Evolutionary conservation across 1,140 invertebrate species (phyloP), one percentile per base, ranked within the genome.

Genomic region (Potamilus streckersoni): DNA sequence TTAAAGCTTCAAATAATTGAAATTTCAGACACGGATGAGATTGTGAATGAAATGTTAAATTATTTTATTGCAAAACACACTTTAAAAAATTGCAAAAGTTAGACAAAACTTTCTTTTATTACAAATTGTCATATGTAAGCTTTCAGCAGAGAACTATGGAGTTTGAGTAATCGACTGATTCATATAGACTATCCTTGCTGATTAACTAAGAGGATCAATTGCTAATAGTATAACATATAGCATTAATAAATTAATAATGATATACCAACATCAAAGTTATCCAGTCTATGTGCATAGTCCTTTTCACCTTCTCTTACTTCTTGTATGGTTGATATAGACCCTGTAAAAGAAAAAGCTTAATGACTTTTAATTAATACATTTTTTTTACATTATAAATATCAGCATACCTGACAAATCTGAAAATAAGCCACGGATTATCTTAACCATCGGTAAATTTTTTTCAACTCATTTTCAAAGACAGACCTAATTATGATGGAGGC

Each of bases 271-370:
- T 87, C 82, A 74, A 84, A 80, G 20, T 78, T 77, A 61, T 86
- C 82, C 19, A 85, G 75, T 49, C 82, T 80, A 74, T 87, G 86
- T 6, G 86, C 83, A 72, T 83, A 86, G 57, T 86, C 83, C 69
- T 87, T 86, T 61, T 86, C 85, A 71, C 86, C 86, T 75, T 85
- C 85, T 69, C 86, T 69, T 3, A 87, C 80, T 73, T 87, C 86
- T 71, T 79, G 76, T 20, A 87, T 84, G 27, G 82, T 82, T n/a
- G 82, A 84, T 49, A 87, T 75, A 19, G 73, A 65, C 79, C 86
- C 86, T 87, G 73, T 56, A 74, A 80, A 59, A 67, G 56, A 73
- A 17, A 77, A 49, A 6, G 6, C 38, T 49, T 49, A 11, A 49
- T 49, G 13, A 23, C 3, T 23, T 23, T 64, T 16, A 64, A 64